These are phyloP conservation scores for Maniola hyperantus DNA, from an alignment of 2,888 invertebrate genomes.

Conservation along the genomic window DNA sequence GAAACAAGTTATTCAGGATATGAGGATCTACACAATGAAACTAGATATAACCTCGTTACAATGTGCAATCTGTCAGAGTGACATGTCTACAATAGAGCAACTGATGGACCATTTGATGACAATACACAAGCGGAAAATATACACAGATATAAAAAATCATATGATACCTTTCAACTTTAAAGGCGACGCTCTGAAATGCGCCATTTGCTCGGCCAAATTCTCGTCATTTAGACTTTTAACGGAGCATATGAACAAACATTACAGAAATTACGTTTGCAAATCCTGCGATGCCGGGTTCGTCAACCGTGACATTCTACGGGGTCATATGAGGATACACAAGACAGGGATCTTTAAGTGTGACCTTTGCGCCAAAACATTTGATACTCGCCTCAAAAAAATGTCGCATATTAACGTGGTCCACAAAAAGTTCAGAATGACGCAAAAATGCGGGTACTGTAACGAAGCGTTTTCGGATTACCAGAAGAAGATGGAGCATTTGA, in stretches of 20 bases:
- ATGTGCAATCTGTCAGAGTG: constrained; percentile 51
- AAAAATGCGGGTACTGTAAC: constrained; percentile 46
- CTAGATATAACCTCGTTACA: constrained; percentile 58
- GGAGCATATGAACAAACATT: constrained; percentile 64
- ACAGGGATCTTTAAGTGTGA: constrained; percentile 44
- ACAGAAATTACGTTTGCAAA: constrained; percentile 58
- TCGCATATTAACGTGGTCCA: constrained; percentile 53
- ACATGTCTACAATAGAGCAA: constrained; percentile 45
- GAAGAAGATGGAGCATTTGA: constrained; percentile 42
- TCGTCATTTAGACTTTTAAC: constrained; percentile 45
- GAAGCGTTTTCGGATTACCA: constrained; percentile 43
- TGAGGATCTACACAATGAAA: constrained; percentile 48
- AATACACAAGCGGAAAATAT: constrained; percentile 47
- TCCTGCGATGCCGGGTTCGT: constrained; percentile 57
- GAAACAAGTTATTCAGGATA: constrained; percentile 44
- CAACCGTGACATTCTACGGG: constrained; percentile 38
- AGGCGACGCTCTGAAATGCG: constrained; percentile 47
- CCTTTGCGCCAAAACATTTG: constrained; percentile 45
- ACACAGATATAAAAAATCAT: constrained; percentile 52
- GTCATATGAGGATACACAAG: constrained; percentile 42
- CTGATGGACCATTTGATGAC: constrained; percentile 50
- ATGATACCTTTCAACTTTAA: constrained; percentile 59
- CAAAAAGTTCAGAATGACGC: constrained; percentile 35
- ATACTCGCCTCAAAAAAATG: constrained; percentile 41
- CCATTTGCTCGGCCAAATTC: constrained; percentile 45